These are phyloP conservation scores for Poecilia gillii DNA, from an alignment of 2,797 vertebrate genomes.

Conservation along the genomic window DNA sequence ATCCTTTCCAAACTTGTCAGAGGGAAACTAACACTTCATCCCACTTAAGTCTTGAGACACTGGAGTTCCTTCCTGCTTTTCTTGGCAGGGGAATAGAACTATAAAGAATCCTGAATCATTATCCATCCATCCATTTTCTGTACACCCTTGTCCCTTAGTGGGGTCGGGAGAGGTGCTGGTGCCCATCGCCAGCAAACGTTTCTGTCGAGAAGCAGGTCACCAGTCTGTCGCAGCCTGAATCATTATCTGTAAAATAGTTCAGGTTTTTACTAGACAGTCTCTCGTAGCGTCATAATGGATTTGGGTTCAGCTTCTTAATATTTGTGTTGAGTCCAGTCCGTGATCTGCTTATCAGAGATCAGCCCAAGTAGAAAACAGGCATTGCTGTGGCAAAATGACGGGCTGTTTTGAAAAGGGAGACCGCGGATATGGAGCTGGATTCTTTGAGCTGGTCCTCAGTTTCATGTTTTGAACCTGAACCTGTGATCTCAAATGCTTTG, in stretches of 20 bases:
- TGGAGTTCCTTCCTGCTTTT: constrained; percentile 51
- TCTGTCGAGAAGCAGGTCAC: too few species aligned
- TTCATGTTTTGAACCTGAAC: constrained; percentile 61
- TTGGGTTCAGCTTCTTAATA: constrained; percentile 11
- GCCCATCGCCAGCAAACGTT: too few species aligned
- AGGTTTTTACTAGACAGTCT: not conserved
- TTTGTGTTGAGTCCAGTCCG: constrained; percentile 5
- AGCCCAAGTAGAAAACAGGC: constrained; percentile 35
- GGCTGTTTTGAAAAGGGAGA: constrained; percentile 65
- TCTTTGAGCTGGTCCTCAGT: constrained; percentile 66
- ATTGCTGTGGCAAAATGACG: constrained; percentile 35
- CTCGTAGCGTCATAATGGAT: too few species aligned
- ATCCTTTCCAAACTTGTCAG: constrained; percentile 38
- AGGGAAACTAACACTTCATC: constrained; percentile 39
- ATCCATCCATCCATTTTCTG: too few species aligned
- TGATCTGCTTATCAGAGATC: constrained; percentile 35
- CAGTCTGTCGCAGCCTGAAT: not conserved
- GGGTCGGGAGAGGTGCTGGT: too few species aligned
- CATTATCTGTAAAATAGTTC: not conserved
- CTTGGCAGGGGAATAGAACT: constrained; percentile 31
- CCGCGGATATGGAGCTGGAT: constrained; percentile 33
- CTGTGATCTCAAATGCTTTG: constrained; percentile 70
- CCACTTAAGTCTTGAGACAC: constrained; percentile 45
- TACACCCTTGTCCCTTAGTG: too few species aligned
- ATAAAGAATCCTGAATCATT: too few species aligned